Evolutionary conservation across 2,888 invertebrate species (phyloP).

Genomic region (Stratiomys singularior): DNA sequence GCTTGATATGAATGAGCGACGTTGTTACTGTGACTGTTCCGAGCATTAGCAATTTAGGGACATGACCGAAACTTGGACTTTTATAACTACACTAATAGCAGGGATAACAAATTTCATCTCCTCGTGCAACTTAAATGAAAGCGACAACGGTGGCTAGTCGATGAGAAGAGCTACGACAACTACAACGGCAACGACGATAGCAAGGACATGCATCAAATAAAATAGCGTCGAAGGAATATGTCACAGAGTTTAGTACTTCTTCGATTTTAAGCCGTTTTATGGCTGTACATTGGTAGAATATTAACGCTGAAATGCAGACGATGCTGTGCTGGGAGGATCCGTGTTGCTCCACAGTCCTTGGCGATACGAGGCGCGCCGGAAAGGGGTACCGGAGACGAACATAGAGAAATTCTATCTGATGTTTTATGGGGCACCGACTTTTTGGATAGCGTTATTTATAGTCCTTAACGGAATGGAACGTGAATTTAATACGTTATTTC

Average conservation of each 20-base stretch:
- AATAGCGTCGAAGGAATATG: slow-evolving; percentile 22
- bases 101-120: slow-evolving; percentile 2
- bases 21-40: slow-evolving; percentile 12
- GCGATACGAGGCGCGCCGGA: background rate
- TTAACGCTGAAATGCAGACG: slow-evolving; percentile 14
- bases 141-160: background rate
- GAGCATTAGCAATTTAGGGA: slow-evolving; percentile 11
- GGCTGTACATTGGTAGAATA: slow-evolving; percentile 10
- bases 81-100: slow-evolving; percentile 32
- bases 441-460: slow-evolving; percentile 27
- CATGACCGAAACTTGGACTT: slow-evolving; percentile 32
- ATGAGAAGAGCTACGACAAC: background rate
- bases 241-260: slow-evolving; percentile 24
- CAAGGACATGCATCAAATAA: slow-evolving; percentile 17
- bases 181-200: background rate
- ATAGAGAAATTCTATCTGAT: background rate
- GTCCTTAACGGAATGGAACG: slow-evolving; percentile 31
- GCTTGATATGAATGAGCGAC: background rate
- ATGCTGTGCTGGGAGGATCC: background rate
- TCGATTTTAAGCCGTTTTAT: slow-evolving; percentile 36
- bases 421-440: slow-evolving; percentile 23
- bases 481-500: slow-evolving; percentile 33
- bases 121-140: background rate
- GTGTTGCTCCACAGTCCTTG: background rate
- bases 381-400: background rate